Base-by-base conservation (phyloP, 1,140 invertebrate genomes). In the Contarinia nasturtii region DNA sequence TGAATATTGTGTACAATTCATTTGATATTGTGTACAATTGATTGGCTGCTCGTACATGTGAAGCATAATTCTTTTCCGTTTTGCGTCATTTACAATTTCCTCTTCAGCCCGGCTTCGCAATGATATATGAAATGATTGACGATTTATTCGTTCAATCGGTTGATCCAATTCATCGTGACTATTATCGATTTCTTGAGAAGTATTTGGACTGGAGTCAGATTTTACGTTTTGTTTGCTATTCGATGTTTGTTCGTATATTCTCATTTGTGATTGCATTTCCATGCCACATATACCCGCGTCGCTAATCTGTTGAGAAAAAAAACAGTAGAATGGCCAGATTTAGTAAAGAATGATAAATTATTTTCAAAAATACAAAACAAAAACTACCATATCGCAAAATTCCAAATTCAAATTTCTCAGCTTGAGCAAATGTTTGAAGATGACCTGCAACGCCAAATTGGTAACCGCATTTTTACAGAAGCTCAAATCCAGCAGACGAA, bases 221-320 rank as follows among this genome's bases (percentile, higher is more conserved):
- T n/a, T 52, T 47, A 18, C 44, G 36, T 18, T 38, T 18, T 11
- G 37, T 11, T n/a, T 22, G 47, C 53, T 27, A 45, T 48, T 21
- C 48, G 48, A 22, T 49, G 41, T 15, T 17, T 18, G 18, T 46
- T 41, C 43, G 41, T 45, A 53, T 52, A 49, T 57, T 54, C 56
- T 49, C 37, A 45, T 53, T 48, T 57, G 53, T 34, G 57, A 58
- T 56, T 52, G 65, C 49, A 63, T 66, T 67, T 45, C 64, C 66
- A 77, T 74, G 37, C 76, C 74, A 33, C 74, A 76, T 2, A 84
- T 57, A 4, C 79, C 80, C 22, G 70, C 70, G 60, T 83, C 79
- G 11, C 71, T 71, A n/a, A 60, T 36, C 58, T 60, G 44, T 27
- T 3, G 27, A 27, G 10, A 44, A 48, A 40, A 51, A 7, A 18